Base-by-base conservation (phyloP, 2,888 invertebrate species). In the Meiosimyza platycephala region DNA sequence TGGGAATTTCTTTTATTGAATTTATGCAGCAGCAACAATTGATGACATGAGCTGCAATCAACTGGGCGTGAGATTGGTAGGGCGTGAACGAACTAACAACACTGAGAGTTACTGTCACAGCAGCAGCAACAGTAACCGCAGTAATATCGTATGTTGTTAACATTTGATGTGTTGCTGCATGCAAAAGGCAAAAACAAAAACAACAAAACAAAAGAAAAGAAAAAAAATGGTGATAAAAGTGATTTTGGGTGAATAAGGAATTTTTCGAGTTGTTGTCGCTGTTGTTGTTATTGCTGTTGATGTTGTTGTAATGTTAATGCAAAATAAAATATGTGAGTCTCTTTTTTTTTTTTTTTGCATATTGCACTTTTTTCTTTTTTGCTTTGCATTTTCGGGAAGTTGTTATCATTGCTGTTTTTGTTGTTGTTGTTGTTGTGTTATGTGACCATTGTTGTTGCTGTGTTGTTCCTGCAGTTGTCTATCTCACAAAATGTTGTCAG, bases 361-460 rank as follows among this genome's bases (percentile, higher is more conserved):
- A 28, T 57, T 59, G n/a, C 22, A 50, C 9, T 18, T 50, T 13
- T 48, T 54, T n/a, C n/a, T n/a, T 22, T 57, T 50, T 16, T 65
- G 18, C 64, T 64, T 54, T 60, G 40, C 55, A 69, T 69, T 75
- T 80, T 79, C 78, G 80, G 81, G 80, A 79, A 80, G 81, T 79
- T 80, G 77, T 78, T 80, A 81, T 80, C 80, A 81, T 64, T 57
- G 65, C 47, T 51, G 71, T 71, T 60, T 57, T 69, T 76, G 75
- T 68, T 72, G 70, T 73, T 62, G 65, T 66, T 74, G 74, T 28
- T 64, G 69, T 51, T 65, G 15, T 65, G 40, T 22, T 51, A 15
- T 71, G 50, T 63, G 18, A n/a, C 12, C 55, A 48, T 40, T 33
- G 18, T 40, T 51, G 52, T 63, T 47, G n/a, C 28, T 62, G n/a